A percentile compares a stretch with the other conserved stretches of the same genome.
Evolutionary conservation across 1,140 invertebrate species (phyloP).

Genomic region (Solenopsis fugax): DNA sequence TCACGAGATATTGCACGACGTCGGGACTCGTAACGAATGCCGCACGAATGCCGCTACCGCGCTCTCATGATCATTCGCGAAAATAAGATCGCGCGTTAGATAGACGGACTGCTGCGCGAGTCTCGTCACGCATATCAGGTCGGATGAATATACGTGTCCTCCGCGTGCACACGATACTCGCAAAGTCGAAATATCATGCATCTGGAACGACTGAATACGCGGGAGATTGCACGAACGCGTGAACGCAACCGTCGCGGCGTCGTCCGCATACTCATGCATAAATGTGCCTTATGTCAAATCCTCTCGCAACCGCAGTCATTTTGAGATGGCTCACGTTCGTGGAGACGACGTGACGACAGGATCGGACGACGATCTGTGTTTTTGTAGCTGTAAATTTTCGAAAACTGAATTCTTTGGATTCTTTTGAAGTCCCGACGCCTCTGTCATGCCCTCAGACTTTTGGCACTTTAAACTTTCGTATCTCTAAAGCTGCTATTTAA

Average conservation of each 20-base stretch:
- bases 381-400: background rate
- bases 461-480: background rate
- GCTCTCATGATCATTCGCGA: slow-evolving; percentile 9
- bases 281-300: slow-evolving; percentile 30
- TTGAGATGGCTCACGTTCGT: background rate
- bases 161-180: slow-evolving; percentile 16
- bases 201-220: slow-evolving; percentile 66
- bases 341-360: background rate
- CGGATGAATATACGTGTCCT: background rate
- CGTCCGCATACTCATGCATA: slow-evolving; percentile 48
- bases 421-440: background rate
- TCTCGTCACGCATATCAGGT: slow-evolving; percentile 49
- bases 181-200: slow-evolving; percentile 66
- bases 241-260: background rate
- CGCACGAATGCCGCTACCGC: background rate
- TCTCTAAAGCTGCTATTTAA: background rate
- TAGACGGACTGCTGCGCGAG: background rate
- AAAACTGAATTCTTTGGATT: no score
- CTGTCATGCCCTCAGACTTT: background rate
- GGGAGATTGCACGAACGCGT: background rate
- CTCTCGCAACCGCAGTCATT: background rate
- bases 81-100: slow-evolving; percentile 55
- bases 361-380: background rate
- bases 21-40: background rate
- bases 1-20: background rate